Base-by-base conservation (phyloP, 2,113 vertebrate species). In the Rhegmatorhina hoffmannsi region DNA sequence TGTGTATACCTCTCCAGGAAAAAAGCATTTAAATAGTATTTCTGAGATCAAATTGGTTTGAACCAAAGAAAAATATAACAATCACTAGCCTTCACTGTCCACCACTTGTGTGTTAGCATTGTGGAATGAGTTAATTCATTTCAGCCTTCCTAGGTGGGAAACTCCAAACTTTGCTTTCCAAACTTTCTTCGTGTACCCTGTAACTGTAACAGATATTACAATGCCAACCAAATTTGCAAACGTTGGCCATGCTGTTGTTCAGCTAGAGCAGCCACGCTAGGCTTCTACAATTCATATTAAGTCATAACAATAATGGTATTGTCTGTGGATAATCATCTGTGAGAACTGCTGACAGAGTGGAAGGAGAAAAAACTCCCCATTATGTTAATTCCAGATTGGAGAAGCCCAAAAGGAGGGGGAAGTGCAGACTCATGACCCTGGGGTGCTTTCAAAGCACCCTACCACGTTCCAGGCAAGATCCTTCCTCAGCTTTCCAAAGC, bases 251-350 rank as follows among this genome's bases (percentile, higher is more conserved):
- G 70, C 74, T 66, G 40, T 24, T 85, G 25, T 43, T 89, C 74
- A 82, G 38, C 44, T 50, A 21, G 1, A 86, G 53, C 59, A 89
- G 68, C 25, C 53, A 62, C 0, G 0, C 31, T 60, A 69, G 40
- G 47, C 58, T 73, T 40, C 81, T 62, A 36, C 53, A 84, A 66
- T 76, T 69, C 77, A 49, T 33, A 82, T 40, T 29, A 92, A 89
- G 76, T 29, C 26, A 21, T 76, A 85, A 72, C 56, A 94, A 33
- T 34, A 69, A 91, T 0, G 4, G 19, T 31, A 89, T 79, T 91
- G 46, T 85, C 85, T 52, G 72, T 66, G 58, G 53, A 84, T 69
- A 80, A 76, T 66, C 70, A 77, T 83, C 81, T 80, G 75, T 75
- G 77, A 94, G 76, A 93, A 81, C 19, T 90, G 79, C 76, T 93